Conservation (phyloP, 2,113 vertebrate genomes). For the Marcusenius ussheri region DNA sequence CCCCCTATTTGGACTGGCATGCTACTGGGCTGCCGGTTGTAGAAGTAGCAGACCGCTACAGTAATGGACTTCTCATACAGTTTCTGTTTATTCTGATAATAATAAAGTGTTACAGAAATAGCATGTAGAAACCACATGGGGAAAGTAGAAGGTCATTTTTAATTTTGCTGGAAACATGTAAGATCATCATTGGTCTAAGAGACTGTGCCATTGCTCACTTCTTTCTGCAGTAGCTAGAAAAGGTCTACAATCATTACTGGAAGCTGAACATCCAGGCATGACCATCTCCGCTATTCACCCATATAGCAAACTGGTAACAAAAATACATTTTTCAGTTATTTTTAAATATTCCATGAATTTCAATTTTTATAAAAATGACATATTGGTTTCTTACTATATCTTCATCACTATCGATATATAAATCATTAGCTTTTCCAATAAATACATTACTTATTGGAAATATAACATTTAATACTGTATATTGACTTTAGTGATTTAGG, state of each 20-base stretch:
- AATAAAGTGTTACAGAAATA: conserved; percentile 7
- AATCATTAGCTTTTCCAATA: background rate
- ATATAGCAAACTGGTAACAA: background rate
- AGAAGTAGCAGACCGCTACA: background rate
- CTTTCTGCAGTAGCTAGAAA: background rate
- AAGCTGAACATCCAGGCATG: background rate
- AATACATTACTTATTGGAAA: background rate
- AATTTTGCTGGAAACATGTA: background rate
- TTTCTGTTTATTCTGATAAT: conserved; percentile 1
- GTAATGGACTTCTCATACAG: background rate
- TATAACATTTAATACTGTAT: background rate
- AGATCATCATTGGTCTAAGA: background rate
- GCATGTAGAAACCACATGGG: background rate
- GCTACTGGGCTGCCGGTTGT: background rate
- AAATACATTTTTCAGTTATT: background rate
- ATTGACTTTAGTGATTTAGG: background rate
- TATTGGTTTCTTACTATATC: background rate
- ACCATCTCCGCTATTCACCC: background rate
- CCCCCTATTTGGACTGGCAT: background rate
- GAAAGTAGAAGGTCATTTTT: background rate
- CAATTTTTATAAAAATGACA: background rate
- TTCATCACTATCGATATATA: background rate
- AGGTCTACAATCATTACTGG: background rate
- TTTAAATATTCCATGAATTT: background rate
- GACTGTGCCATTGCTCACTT: background rate